Evolutionary conservation across 2,113 vertebrate genomes (phyloP).

Genomic region (Nannospalax galili): DNA sequence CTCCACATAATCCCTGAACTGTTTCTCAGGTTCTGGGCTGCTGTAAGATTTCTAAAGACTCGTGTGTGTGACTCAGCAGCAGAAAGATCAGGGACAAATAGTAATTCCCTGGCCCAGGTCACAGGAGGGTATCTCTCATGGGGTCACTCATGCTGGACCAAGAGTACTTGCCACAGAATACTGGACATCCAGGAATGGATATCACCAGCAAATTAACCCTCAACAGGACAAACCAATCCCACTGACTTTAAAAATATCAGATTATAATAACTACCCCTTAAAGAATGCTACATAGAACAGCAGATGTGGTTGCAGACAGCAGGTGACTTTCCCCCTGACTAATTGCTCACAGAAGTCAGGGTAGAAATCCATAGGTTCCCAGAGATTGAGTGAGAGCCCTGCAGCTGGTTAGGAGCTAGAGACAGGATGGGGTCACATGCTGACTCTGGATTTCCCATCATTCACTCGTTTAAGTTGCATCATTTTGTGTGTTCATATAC

Average conservation of each 20-base stretch:
- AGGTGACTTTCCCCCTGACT: fast-evolving
- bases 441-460: background rate
- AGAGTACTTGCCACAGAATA: no score
- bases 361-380: background rate
- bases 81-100: background rate
- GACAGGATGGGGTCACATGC: no score
- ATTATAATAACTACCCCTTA: no score
- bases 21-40: background rate
- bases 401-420: background rate
- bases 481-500: no score
- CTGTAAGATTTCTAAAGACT: background rate
- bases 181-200: background rate
- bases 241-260: background rate
- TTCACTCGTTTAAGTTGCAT: no score
- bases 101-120: background rate
- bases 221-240: no score
- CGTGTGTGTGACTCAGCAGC: background rate
- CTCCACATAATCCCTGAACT: no score
- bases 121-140: background rate
- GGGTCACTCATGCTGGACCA: no score
- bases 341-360: background rate
- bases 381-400: background rate
- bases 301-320: background rate
- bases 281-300: fast-evolving
- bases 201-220: background rate